These are phyloP conservation scores for Calliphora vicina DNA, from an alignment of 1,140 invertebrate genomes.

Conservation along the genomic window DNA sequence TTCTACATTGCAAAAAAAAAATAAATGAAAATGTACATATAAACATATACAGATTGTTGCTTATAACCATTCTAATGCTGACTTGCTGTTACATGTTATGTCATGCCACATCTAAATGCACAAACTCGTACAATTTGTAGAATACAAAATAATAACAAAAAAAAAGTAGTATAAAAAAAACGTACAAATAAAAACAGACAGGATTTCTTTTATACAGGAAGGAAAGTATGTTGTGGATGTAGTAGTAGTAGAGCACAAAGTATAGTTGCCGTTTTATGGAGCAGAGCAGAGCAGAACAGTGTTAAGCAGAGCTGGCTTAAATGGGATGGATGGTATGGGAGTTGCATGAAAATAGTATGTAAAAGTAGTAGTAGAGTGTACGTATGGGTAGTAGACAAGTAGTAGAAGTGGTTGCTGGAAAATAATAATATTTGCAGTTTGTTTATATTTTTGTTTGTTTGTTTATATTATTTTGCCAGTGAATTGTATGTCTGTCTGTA, in stretches of 20 bases:
- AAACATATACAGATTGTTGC: not conserved
- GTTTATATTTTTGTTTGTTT: not conserved
- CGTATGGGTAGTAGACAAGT: not conserved
- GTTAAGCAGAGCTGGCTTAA: too few species aligned
- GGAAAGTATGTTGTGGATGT: not conserved
- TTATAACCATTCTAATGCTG: not conserved
- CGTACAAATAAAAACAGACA: not conserved
- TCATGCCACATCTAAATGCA: not conserved
- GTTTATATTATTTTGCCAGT: not conserved
- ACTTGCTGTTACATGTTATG: not conserved
- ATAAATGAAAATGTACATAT: too few species aligned
- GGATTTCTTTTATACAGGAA: not conserved
- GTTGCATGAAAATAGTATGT: too few species aligned
- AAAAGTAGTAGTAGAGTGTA: not conserved
- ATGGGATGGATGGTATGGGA: too few species aligned
- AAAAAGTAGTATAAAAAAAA: not conserved
- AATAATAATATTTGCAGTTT: not conserved
- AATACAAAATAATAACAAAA: too few species aligned
- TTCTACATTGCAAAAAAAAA: too few species aligned
- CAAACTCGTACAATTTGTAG: too few species aligned
- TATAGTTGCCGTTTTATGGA: too few species aligned
- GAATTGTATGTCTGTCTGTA: not conserved
- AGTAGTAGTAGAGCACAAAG: not conserved
- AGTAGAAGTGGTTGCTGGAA: not conserved
- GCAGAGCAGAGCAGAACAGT: too few species aligned